Evolutionary conservation across 1,140 invertebrate species (phyloP), one percentile per base, ranked within the genome.

Genomic region (Drosophila lacertosa): DNA sequence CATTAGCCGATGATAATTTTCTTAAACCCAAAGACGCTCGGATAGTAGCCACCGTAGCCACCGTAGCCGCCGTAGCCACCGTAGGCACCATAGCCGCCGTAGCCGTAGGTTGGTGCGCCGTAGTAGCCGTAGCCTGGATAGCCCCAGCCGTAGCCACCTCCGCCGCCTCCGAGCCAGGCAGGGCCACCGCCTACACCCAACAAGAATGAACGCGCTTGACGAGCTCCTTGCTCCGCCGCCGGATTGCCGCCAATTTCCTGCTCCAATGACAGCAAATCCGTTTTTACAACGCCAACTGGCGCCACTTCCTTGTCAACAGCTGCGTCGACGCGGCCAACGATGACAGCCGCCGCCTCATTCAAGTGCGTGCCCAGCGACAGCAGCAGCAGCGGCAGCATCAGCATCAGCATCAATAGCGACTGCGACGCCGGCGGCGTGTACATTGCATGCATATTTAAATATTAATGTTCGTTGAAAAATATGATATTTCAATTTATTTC

Each of bases 231-330:
- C 35, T 42, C 29, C 7, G 47, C 15, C 44, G 62, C 62, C 73
- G 54, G 50, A 66, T 70, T 77, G 81, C 82, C 82, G 77, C 77
- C 81, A 84, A 84, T 84, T 84, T 84, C 81, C 81, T 86, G 81
- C 82, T 84, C 58, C 65, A 84, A 88, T 84, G 81, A 88, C 81
- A 77, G 81, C 62, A 84, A 70, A 84, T 84, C 81, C 81, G 81
- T 74, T 84, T 86, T 81, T 62, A 77, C 77, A 84, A 64, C 82
- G 74, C 77, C 81, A 84, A 74, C 81, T 84, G 81, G 77, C 64
- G 82, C 82, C 74, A 81, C 81, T 77, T 84, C 81, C 81, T 86
- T 84, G 81, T 86, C 81, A 88, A 68, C 81, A 88, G 81, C 63
- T 74, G 74, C 55, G 16, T 42, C 50, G 33, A 51, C 18, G 48